phyloP scores from a whole-genome alignment of 2,113 vertebrate genomes.

The Bubalus kerabau region DNA sequence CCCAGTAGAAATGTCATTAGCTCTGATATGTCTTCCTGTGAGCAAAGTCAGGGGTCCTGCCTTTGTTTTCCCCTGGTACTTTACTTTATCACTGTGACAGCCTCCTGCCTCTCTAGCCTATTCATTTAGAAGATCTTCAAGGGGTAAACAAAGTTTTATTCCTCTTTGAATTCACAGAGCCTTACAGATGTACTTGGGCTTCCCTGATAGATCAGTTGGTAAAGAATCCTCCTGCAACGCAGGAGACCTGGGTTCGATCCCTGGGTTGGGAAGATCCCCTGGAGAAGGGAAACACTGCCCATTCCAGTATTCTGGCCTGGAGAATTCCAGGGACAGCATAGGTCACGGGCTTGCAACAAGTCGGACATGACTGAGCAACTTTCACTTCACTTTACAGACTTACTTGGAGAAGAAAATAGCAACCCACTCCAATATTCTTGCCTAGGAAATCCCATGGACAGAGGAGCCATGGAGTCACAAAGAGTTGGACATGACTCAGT shows the following conservation, averaged over 20 bases:
- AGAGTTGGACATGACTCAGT: neutral
- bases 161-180: neutral
- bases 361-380: neutral
- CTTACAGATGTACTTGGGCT: neutral
- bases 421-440: neutral
- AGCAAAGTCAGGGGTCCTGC: neutral
- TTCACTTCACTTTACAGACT: neutral
- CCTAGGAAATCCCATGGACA: neutral
- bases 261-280: neutral
- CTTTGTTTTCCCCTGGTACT: neutral
- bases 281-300: neutral
- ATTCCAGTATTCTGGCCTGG: neutral
- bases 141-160: neutral
- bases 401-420: neutral
- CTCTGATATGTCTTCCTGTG: neutral
- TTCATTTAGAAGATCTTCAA: neutral
- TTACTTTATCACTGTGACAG: neutral
- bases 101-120: neutral
- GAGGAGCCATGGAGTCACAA: neutral
- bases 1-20: neutral
- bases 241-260: neutral
- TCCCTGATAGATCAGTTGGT: neutral
- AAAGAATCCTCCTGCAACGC: neutral
- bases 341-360: accelerated
- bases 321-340: neutral